Evolutionary conservation across 2,888 invertebrate species (phyloP).

Genomic region (Xiphydria camelus): DNA sequence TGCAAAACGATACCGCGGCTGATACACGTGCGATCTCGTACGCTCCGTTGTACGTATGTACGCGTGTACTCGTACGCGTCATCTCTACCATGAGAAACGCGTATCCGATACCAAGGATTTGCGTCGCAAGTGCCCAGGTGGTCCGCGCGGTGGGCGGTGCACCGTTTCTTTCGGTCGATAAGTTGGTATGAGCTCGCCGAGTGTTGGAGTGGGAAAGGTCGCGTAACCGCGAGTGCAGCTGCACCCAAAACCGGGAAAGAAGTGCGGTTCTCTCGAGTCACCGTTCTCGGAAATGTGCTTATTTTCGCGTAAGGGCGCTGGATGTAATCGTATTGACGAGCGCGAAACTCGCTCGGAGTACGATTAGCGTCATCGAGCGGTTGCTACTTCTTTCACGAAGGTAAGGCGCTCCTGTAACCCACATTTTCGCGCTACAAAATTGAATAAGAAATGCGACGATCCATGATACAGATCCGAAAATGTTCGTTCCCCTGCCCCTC

Average conservation of each 20-base stretch:
- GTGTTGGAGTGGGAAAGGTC: slow-evolving; percentile 42
- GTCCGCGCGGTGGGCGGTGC: slow-evolving; percentile 9
- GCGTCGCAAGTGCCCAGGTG: slow-evolving; percentile 4
- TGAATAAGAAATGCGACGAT: too few species aligned
- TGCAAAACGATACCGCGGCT: slow-evolving; percentile 18
- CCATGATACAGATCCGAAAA: too few species aligned
- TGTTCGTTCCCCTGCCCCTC: too few species aligned
- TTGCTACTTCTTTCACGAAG: too few species aligned
- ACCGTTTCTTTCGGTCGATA: slow-evolving; percentile 17
- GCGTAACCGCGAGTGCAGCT: slow-evolving; percentile 44
- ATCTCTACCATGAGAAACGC: background rate
- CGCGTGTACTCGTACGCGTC: background rate
- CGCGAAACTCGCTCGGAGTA: too few species aligned
- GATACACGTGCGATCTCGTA: too few species aligned
- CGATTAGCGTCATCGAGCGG: too few species aligned
- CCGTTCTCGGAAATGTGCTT: background rate
- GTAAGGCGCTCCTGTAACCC: too few species aligned
- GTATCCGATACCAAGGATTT: slow-evolving; percentile 1
- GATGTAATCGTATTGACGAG: too few species aligned
- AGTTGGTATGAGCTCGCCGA: slow-evolving; percentile 13
- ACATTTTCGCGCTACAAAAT: too few species aligned
- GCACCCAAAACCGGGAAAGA: slow-evolving; percentile 30
- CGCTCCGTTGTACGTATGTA: too few species aligned
- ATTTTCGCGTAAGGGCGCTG: slow-evolving; percentile 1
- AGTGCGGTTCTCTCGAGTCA: background rate